Evolutionary conservation across 2,113 vertebrate species (phyloP), one percentile per base, ranked within the genome.

Genomic region (Numenius arquata): DNA sequence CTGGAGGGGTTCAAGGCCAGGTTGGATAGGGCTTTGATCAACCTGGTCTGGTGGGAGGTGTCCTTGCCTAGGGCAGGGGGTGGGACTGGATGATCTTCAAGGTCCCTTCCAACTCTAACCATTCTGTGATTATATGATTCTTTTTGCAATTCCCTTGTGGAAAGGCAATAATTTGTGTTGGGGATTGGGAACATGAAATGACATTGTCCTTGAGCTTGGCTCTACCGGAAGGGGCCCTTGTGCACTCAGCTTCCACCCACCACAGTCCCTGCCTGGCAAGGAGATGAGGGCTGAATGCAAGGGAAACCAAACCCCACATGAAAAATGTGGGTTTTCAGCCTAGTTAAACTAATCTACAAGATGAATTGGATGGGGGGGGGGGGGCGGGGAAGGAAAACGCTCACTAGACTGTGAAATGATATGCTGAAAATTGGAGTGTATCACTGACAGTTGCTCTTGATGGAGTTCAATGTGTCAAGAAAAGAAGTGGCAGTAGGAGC

Each of bases 281-380:
- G n/a, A 73, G 25, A 25, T 23, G 40, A 96, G 59, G 62, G 48
- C 41, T 65, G 68, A 61, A 70, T 56, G 26, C 26, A 56, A 84
- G 15, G 59, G 34, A 89, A 95, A 84, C 41, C n/a, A 77, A 92
- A 84, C 55, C 41, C 73, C 41, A 40, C 1, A 10, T 87, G 84
- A 87, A 93, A 94, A 94, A 97, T 85, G 65, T n/a, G 80, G 65
- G 17, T 62, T 84, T 93, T 93, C 80, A 94, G 73, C 61, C 76
- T 91, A 74, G 87, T 89, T 94, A 77, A 84, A 90, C 91, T 74
- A 55, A 78, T 89, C 68, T 66, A 7, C 75, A 74, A 89, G 41
- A 94, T 78, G 55, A 87, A 93, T 89, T 94, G 59, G 30, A 62
- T 1, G 8, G 62, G n/a, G 3, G 1, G 8, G 20, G 8, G 2